A percentile compares a stretch with the other conserved stretches of the same genome.
Evolutionary conservation across 1,140 invertebrate species (phyloP).

Genomic region (Branchinecta lindahli): DNA sequence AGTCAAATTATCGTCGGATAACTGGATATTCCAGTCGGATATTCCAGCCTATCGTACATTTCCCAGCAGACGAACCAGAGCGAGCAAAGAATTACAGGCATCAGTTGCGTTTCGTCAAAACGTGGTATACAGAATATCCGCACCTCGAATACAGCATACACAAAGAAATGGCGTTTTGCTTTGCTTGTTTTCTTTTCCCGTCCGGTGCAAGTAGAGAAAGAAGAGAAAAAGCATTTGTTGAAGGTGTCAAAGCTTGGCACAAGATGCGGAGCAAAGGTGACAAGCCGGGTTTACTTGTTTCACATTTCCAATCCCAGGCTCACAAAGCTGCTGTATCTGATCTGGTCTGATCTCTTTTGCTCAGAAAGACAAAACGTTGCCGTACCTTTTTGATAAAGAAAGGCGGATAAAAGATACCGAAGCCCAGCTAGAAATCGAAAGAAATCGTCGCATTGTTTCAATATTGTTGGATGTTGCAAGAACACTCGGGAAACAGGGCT

Average conservation of each 20-base stretch:
- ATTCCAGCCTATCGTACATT: not conserved
- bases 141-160: not conserved
- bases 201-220: not conserved
- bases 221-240: not conserved
- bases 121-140: not conserved
- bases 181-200: no score
- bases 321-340: not conserved
- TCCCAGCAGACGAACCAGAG: not conserved
- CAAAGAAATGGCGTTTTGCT: not conserved
- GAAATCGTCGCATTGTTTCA: not conserved
- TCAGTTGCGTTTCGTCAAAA: not conserved
- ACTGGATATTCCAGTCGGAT: no score
- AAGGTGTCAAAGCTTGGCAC: not conserved
- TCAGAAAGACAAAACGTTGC: not conserved
- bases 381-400: not conserved
- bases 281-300: not conserved
- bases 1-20: no score
- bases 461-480: not conserved
- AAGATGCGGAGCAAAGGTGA: slow-evolving; percentile 9
- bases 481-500: not conserved
- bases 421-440: not conserved
- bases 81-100: not conserved
- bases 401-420: not conserved
- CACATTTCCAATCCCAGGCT: not conserved
- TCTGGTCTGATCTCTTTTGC: not conserved